Conservation (phyloP, 1,140 invertebrate genomes). For the Drosophila murphyi region DNA sequence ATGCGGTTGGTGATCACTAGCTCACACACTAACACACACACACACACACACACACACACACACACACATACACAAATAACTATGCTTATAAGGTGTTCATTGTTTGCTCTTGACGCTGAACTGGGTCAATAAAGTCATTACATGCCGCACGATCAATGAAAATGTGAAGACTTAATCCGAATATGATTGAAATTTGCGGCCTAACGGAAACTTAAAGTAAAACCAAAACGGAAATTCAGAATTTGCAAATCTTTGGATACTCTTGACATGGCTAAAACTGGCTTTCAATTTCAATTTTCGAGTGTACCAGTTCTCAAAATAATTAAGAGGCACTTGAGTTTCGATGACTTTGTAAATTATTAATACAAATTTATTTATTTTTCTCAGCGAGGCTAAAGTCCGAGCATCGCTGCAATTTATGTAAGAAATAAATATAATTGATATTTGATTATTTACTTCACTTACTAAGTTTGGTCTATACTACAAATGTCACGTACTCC, state of each 20-base stretch:
- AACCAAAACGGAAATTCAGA: no score
- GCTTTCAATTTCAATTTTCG: no score
- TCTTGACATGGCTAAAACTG: no score
- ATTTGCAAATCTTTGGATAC: no score
- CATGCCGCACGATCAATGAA: constrained; percentile 14
- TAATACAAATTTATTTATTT: no score
- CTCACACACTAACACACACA: background rate
- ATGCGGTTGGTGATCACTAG: constrained; percentile 58
- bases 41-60: background rate
- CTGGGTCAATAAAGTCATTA: constrained; percentile 66
- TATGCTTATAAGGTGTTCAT: constrained; percentile 69
- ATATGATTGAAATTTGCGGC: background rate
- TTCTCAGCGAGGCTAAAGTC: no score
- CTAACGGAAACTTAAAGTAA: no score
- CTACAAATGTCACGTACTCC: constrained; percentile 63
- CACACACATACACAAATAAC: background rate
- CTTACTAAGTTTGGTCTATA: constrained; percentile 19
- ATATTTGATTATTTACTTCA: background rate
- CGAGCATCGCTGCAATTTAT: no score
- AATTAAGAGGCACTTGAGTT: background rate
- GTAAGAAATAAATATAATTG: no score
- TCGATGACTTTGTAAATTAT: no score
- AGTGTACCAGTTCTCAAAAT: background rate
- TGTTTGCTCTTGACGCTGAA: constrained; percentile 64
- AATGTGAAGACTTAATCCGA: constrained; percentile 6